Evolutionary conservation across 2,888 invertebrate species (phyloP).

Genomic region (Eubasilissa splendida): DNA sequence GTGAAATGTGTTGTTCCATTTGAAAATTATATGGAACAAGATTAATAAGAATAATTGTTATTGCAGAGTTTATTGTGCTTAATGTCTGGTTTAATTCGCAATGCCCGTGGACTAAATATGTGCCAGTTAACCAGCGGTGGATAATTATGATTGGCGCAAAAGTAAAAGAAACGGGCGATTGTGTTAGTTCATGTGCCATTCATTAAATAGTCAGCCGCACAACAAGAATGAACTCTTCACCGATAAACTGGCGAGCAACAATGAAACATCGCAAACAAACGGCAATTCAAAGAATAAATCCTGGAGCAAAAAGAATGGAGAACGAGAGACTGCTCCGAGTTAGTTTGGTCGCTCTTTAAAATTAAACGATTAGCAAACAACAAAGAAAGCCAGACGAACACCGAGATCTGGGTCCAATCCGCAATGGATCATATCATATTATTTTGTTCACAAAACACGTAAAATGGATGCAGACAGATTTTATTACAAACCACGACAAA

Average conservation of each 20-base stretch:
- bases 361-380: too few relatives aligned
- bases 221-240: slow-evolving; percentile 50
- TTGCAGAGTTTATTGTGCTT: slow-evolving; percentile 10
- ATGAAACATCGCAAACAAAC: slow-evolving; percentile 35
- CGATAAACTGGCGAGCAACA: slow-evolving; percentile 49
- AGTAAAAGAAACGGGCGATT: slow-evolving; percentile 18
- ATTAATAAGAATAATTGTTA: slow-evolving; percentile 9
- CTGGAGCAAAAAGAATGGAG: slow-evolving; percentile 2
- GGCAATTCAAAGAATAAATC: slow-evolving; percentile 17
- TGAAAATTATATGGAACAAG: slow-evolving; percentile 18
- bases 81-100: slow-evolving; percentile 13
- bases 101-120: slow-evolving; percentile 33
- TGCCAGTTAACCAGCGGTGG: slow-evolving; percentile 10
- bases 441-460: too few relatives aligned
- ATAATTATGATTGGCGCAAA: slow-evolving; percentile 35
- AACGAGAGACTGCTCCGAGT: background rate
- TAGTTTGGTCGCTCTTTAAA: too few relatives aligned
- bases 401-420: too few relatives aligned
- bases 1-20: slow-evolving; percentile 9
- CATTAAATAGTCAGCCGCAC: background rate
- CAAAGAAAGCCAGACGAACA: too few relatives aligned
- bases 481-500: too few relatives aligned
- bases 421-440: too few relatives aligned
- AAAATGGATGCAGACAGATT: too few relatives aligned
- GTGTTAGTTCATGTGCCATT: slow-evolving; percentile 17